Evolutionary conservation across 2,797 vertebrate genomes (phyloP).

Genomic region (Clarias platycephalus): DNA sequence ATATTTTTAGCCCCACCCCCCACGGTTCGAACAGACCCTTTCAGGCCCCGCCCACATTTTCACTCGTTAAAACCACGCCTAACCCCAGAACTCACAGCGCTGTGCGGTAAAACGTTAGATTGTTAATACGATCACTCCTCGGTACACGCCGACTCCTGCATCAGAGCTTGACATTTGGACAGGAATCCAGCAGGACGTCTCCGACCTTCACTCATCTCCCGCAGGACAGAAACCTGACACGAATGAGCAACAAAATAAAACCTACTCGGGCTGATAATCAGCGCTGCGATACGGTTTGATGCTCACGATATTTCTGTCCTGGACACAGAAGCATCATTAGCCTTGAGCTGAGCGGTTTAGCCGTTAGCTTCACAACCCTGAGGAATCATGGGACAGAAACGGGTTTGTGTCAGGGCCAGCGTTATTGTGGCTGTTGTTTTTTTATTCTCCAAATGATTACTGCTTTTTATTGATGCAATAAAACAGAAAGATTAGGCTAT

Average conservation of each 20-base stretch:
- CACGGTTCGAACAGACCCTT: not conserved
- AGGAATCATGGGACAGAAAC: not conserved
- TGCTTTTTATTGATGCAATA: not conserved
- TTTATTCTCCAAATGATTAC: not conserved
- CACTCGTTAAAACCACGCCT: no score
- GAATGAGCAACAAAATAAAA: not conserved
- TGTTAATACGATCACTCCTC: not conserved
- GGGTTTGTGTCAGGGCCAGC: not conserved
- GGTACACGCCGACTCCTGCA: not conserved
- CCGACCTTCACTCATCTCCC: slow-evolving; percentile 19
- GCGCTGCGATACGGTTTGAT: no score
- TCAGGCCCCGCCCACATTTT: not conserved
- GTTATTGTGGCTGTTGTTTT: no score
- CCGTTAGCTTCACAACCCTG: not conserved
- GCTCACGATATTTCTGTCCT: no score
- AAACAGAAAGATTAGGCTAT: not conserved
- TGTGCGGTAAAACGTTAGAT: not conserved
- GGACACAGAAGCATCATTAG: not conserved
- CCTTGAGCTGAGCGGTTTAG: not conserved
- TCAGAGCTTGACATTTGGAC: slow-evolving; percentile 25
- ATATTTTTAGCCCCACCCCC: not conserved
- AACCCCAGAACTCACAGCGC: not conserved
- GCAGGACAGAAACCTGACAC: slow-evolving; percentile 3
- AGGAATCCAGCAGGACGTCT: slow-evolving; percentile 26
- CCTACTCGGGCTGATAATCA: not conserved